Base-by-base conservation (phyloP, 2,888 invertebrate species). In the Incurvaria masculella region DNA sequence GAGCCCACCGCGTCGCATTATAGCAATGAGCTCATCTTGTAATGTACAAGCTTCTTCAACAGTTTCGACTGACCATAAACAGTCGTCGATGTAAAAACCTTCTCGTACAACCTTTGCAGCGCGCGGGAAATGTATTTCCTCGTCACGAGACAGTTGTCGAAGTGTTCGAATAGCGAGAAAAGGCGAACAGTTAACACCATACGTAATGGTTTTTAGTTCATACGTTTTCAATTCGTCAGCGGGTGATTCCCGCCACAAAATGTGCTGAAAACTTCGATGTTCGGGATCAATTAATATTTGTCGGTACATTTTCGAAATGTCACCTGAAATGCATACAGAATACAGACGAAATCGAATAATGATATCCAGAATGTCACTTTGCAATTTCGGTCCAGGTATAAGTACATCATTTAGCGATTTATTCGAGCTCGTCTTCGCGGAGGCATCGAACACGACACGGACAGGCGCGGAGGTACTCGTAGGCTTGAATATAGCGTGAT, bases 231-330 rank as follows among this genome's bases (percentile, higher is more conserved):
- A 14, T 8, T 46, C 43, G 5, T 46, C 46, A 2, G 3, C 14
- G 16, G 46, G 43, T 16, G 26, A 39, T n/a, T 27, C 20, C 6
- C 49, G 16, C 43, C 47, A 49, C 20, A 49, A 16, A 16, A 49
- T 43, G 20, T 47, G 43, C 11, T 46, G 46, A 3, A 19, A 47
- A 4, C 17, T 8, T 6, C 44, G 40, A 21, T 49, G 47, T 19
- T 49, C 43, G 2, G 38, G 11, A 2, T 41, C 11, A 5, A 49
- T 21, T 18, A 17, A n/a, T 16, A 49, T 46, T 21, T 43, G 23
- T 3, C 49, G 33, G 17, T 46, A 49, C 49, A 49, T 46, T 46
- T 42, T 49, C 2, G 18, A 44, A 14, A 49, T 44, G 16, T 47
- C 44, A 6, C 38, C 43, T 4, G 47, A 38, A 16, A 48, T 44